phyloP scores from a whole-genome alignment of 2,888 invertebrate species.

The Augochlorella aurata region DNA sequence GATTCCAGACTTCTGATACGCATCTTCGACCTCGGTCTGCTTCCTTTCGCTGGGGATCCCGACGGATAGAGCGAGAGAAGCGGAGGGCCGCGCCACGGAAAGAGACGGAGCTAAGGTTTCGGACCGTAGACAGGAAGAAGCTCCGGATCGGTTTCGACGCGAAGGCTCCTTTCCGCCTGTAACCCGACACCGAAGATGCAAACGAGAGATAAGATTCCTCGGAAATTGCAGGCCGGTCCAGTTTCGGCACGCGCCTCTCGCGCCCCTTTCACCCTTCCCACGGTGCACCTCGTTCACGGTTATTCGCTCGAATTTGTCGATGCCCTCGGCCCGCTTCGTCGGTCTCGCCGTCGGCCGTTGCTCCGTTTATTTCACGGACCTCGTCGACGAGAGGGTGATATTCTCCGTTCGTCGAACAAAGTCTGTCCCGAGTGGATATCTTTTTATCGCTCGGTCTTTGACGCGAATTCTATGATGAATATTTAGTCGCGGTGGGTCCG shows the following conservation, averaged over 20 bases:
- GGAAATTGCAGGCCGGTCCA: conserved; percentile 66
- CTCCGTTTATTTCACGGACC: not conserved
- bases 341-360: not conserved
- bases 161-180: conserved; percentile 66
- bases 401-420: too few relatives aligned
- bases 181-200: conserved; percentile 76
- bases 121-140: conserved; percentile 1
- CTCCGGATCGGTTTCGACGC: conserved; percentile 53
- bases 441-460: conserved; percentile 34
- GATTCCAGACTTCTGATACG: not conserved
- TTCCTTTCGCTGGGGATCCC: not conserved
- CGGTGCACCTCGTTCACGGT: not conserved
- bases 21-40: not conserved
- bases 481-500: conserved; percentile 38
- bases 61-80: not conserved
- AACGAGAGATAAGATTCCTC: conserved; percentile 74
- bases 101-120: not conserved
- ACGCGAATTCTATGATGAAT: conserved; percentile 56
- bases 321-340: not conserved
- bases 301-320: not conserved
- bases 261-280: conserved; percentile 7
- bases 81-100: not conserved
- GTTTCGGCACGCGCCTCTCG: conserved; percentile 77
- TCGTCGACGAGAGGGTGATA: too few relatives aligned
- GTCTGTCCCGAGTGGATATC: too few relatives aligned